phyloP scores from a whole-genome alignment of 2,797 vertebrate species.

The Malurus leucopterus region DNA sequence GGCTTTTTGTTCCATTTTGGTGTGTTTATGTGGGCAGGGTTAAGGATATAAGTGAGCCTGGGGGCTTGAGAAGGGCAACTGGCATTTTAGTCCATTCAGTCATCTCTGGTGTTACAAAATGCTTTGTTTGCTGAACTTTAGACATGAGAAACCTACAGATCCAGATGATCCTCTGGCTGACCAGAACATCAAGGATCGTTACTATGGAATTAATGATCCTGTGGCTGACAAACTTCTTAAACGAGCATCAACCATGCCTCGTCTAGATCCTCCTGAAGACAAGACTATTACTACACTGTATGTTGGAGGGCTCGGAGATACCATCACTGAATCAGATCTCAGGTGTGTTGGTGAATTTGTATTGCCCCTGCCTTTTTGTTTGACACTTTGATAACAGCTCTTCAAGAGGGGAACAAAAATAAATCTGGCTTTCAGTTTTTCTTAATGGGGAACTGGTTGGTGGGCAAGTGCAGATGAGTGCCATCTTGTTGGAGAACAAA shows the following conservation, averaged over 20 bases:
- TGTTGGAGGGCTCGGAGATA: slow-evolving; percentile 93
- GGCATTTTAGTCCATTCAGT: neutral
- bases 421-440: neutral
- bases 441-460: neutral
- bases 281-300: slow-evolving; percentile 94
- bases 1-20: neutral
- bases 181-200: slow-evolving; percentile 98
- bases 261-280: slow-evolving; percentile 94
- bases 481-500: neutral
- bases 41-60: neutral
- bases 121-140: slow-evolving; percentile 52
- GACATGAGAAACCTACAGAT: slow-evolving; percentile 97
- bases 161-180: slow-evolving; percentile 96
- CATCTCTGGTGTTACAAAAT: neutral
- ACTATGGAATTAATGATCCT: slow-evolving; percentile 96
- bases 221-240: slow-evolving; percentile 96
- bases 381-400: neutral
- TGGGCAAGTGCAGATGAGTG: slow-evolving; percentile 27
- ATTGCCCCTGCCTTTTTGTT: neutral
- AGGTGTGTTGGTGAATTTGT: slow-evolving; percentile 74
- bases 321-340: slow-evolving; percentile 92
- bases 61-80: neutral
- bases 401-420: neutral
- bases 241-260: slow-evolving; percentile 94
- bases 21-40: neutral